Conservation (phyloP, 2,797 vertebrate species). For the Serranus cabrilla region DNA sequence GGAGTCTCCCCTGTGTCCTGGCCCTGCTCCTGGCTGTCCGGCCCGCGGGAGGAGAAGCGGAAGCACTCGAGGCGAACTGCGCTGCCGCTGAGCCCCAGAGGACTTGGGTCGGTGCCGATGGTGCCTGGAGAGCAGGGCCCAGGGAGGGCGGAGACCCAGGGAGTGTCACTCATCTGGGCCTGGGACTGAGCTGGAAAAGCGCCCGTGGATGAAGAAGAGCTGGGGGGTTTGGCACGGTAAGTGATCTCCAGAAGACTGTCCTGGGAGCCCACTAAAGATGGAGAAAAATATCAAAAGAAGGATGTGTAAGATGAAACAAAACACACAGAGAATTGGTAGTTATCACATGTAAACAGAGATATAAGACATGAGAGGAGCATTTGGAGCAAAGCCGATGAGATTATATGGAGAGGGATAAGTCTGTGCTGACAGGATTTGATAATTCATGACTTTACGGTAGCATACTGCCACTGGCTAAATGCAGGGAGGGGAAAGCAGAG, state of each 20-base stretch:
- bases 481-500: slow-evolving; percentile 29
- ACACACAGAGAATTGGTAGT: slow-evolving; percentile 17
- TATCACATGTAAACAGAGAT: slow-evolving; percentile 33
- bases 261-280: slow-evolving; percentile 92
- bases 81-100: slow-evolving; percentile 87
- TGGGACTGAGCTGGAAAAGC: slow-evolving; percentile 82
- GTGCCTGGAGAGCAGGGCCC: slow-evolving; percentile 73
- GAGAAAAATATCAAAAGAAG: not conserved
- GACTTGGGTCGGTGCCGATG: slow-evolving; percentile 70
- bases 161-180: slow-evolving; percentile 77
- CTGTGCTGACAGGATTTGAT: slow-evolving; percentile 53
- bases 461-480: slow-evolving; percentile 36
- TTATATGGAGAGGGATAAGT: slow-evolving; percentile 38
- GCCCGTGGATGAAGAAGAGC: slow-evolving; percentile 83
- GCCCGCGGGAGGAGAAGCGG: slow-evolving; percentile 85
- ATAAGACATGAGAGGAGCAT: slow-evolving; percentile 9
- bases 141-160: slow-evolving; percentile 77
- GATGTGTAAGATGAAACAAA: slow-evolving; percentile 7
- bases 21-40: slow-evolving; percentile 70
- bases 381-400: slow-evolving; percentile 33
- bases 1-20: slow-evolving; percentile 78
- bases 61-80: slow-evolving; percentile 93
- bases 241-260: slow-evolving; percentile 98
- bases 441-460: slow-evolving; percentile 51
- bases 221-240: slow-evolving; percentile 90